Base-by-base conservation (phyloP, 1,140 invertebrate species). In the Atta cephalotes region DNA sequence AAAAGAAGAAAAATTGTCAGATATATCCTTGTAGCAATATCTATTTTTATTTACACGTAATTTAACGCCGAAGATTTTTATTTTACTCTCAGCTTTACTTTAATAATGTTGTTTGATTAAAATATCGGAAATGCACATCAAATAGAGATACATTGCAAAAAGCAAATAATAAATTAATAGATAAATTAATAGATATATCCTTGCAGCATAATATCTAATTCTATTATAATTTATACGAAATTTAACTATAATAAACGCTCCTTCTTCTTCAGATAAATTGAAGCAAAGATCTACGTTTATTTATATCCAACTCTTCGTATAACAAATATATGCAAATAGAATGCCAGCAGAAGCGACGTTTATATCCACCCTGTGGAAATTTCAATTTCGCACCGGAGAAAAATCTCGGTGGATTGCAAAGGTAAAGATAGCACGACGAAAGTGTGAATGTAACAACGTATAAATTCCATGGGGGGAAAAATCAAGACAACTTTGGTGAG, bases 291-390 rank as follows among this genome's bases (percentile, higher is more conserved):
- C 28, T 56, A 70, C 49, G 25, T 80, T 80, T 80, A 70, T 80
- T 80, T 70, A 70, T 56, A 80, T 51, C n/a, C 49, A 70, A 28
- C 25, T 14, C 39, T 60, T 72, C 25, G 58, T 5, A 14, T 58
- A 31, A 76, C 39, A 84, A 84, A 84, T 84, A 84, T 62, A 76
- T 84, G 70, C 56, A 84, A 84, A 82, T 60, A 25, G 68, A 82
- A 76, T 49, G 70, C 68, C 70, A 35, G 21, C 21, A 31, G 68
- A 12, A 62, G 25, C 56, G 70, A 74, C 70, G 80, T 84, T 84
- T 84, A 84, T 76, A 84, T 76, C 58, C 80, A 28, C 70, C 62
- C 25, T 21, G 58, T 31, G 58, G 80, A 84, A 84, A 84, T 84
- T 84, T 84, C 80, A 84, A 84, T 84, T 84, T 84, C 18, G 70